Evolutionary conservation across 2,797 vertebrate species (phyloP), one percentile per base, ranked within the genome.

Genomic region (Sylvia borin): DNA sequence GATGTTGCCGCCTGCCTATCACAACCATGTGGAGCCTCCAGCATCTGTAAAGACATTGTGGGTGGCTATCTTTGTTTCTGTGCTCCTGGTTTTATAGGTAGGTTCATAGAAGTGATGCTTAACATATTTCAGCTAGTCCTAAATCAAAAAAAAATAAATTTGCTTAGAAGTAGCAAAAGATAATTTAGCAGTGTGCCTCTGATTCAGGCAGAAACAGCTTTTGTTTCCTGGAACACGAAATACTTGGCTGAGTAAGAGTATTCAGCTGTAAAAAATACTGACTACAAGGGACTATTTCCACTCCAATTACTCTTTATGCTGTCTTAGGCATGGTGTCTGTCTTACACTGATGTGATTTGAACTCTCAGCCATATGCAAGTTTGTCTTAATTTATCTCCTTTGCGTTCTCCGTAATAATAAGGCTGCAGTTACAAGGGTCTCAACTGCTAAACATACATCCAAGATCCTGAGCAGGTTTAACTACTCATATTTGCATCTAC

Each of bases 21-120:
- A 88, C 97, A 97, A 29, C 98, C 98, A 1, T 99, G 98, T 74
- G 98, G 98, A 90, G 40, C 84, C 6, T 95, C 98, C 83, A 99
- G 98, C 95, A 94, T 99, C 96, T 99, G 98, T 95, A 93, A 98
- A 96, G 98, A 98, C 27, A 40, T 77, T 72, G 55, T 92, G 43
- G 92, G 84, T 62, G 97, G 97, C 71, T 98, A 98, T 88, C 92
- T 90, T 53, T 99, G 98, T 92, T 99, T 98, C 97, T 99, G 99
- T 95, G 98, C 98, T 22, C 98, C 98, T 88, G 99, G 98, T 75
- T 99, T 99, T 94, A 98, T 99, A 86, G 98, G 98, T 98, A 88
- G 72, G 97, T 95, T 92, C 66, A 50, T 16, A 53, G 5, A 4
- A 47, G 2, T 31, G 8, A 16, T 66, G 2, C 43, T 83, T 45